Evolutionary conservation across 2,113 vertebrate species (phyloP).

Genomic region (Hirundichthys speculiger): DNA sequence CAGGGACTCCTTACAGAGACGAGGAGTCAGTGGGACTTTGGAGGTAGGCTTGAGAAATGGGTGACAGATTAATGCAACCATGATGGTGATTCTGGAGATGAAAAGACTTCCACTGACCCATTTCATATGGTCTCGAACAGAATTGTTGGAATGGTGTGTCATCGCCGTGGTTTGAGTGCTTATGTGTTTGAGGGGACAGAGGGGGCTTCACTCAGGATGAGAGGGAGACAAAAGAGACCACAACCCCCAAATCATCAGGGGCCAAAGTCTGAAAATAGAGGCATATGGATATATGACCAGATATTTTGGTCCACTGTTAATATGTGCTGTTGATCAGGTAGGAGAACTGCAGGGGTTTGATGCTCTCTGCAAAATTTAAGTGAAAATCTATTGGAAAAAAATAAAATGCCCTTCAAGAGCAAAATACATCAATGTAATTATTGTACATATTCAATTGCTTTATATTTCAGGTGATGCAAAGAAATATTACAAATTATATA

Average conservation of each 20-base stretch:
- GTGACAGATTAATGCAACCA: constrained; percentile 43
- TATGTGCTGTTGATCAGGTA: constrained; percentile 16
- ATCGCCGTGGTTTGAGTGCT: constrained; percentile 80
- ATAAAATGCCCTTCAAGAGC: not conserved
- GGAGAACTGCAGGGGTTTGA: constrained; percentile 51
- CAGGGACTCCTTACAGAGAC: constrained; percentile 26
- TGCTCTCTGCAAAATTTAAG: constrained; percentile 19
- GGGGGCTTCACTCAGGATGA: constrained; percentile 77
- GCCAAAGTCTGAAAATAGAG: constrained; percentile 79
- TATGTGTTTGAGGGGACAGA: constrained; percentile 76
- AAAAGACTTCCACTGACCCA: constrained; percentile 82
- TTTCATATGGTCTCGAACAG: constrained; percentile 85
- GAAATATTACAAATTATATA: no score
- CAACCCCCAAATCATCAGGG: constrained; percentile 79
- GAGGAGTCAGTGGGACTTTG: constrained; percentile 9
- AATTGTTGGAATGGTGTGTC: constrained; percentile 83
- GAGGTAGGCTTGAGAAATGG: constrained; percentile 21
- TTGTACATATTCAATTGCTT: not conserved
- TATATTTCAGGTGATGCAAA: not conserved
- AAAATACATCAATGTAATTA: not conserved
- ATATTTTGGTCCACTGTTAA: constrained; percentile 21
- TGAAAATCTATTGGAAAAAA: constrained; percentile 4
- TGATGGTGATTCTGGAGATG: constrained; percentile 61
- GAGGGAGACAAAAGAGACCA: constrained; percentile 75
- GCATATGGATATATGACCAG: constrained; percentile 41